These are phyloP conservation scores for Oscheius onirici DNA, from an alignment of 2,888 invertebrate species.

Conservation along the genomic window DNA sequence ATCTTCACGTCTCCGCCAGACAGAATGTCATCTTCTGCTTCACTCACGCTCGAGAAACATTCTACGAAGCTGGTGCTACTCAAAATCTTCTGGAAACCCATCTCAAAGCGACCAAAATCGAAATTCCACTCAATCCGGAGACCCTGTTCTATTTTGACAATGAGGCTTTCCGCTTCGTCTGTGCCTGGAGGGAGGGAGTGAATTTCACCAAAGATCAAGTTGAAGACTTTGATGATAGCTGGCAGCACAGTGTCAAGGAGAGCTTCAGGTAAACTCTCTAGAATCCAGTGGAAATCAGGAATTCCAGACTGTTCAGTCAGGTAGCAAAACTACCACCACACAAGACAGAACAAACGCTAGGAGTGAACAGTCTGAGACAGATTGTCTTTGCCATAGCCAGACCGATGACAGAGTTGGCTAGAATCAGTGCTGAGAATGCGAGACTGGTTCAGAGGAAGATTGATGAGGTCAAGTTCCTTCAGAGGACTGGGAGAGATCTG, in stretches of 20 bases:
- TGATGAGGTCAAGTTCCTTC: background rate
- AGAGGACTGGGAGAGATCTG: background rate
- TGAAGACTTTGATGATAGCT: slow-evolving; percentile 7
- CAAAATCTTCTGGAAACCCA: slow-evolving; percentile 16
- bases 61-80: background rate
- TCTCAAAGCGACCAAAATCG: slow-evolving; percentile 7
- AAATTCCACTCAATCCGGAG: background rate
- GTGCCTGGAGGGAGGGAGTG: background rate
- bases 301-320: background rate
- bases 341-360: slow-evolving; percentile 12
- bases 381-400: slow-evolving; percentile 9
- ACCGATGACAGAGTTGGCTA: slow-evolving; percentile 23
- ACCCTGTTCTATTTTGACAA: slow-evolving; percentile 22
- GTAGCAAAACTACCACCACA: background rate
- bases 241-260: slow-evolving; percentile 15
- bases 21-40: too few relatives aligned
- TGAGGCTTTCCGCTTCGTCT: slow-evolving; percentile 25
- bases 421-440: background rate
- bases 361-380: slow-evolving; percentile 7
- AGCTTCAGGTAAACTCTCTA: background rate
- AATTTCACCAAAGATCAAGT: background rate
- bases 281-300: too few relatives aligned
- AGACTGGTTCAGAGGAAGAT: slow-evolving; percentile 12
- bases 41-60: too few relatives aligned
- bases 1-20: too few relatives aligned